Percentiles rank a stretch among this genome's conserved stretches.
Conservation (phyloP, 2,113 vertebrate genomes). For the Conger conger region DNA sequence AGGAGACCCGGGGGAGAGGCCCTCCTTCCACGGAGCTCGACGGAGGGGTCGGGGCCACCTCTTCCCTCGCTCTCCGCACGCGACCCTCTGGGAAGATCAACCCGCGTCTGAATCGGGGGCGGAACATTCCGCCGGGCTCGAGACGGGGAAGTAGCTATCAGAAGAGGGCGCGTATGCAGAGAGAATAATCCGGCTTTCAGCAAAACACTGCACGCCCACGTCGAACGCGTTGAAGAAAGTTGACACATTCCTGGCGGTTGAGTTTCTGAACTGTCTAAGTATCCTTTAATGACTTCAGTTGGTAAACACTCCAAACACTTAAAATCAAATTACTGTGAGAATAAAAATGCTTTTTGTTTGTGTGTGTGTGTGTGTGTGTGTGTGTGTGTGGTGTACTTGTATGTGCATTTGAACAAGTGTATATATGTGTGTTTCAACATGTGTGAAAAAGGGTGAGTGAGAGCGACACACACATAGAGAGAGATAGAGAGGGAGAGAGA, state of each 20-base stretch:
- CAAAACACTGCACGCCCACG: not conserved
- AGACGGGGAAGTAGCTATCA: not conserved
- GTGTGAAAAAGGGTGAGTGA: constrained; percentile 10
- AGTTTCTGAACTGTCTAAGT: not conserved
- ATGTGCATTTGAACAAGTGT: constrained; percentile 38
- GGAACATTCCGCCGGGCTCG: not conserved
- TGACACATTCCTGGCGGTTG: not conserved
- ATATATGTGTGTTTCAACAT: constrained; percentile 28
- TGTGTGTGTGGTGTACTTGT: constrained; percentile 18
- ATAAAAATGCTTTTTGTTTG: not conserved
- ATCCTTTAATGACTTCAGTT: not conserved
- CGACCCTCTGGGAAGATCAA: not conserved
- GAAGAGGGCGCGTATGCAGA: not conserved
- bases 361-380: not conserved
- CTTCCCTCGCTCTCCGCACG: not conserved
- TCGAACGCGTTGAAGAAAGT: not conserved
- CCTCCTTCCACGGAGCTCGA: constrained; percentile 36
- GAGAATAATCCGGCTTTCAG: not conserved
- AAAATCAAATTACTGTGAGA: not conserved
- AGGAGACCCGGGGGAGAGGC: constrained; percentile 13
- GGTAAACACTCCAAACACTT: not conserved
- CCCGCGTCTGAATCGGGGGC: not conserved
- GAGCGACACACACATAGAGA: no score
- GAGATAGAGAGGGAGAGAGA: no score
- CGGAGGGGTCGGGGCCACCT: constrained; percentile 29